Evolutionary conservation across 2,888 invertebrate species (phyloP).

Genomic region (Sussaba pulchella): DNA sequence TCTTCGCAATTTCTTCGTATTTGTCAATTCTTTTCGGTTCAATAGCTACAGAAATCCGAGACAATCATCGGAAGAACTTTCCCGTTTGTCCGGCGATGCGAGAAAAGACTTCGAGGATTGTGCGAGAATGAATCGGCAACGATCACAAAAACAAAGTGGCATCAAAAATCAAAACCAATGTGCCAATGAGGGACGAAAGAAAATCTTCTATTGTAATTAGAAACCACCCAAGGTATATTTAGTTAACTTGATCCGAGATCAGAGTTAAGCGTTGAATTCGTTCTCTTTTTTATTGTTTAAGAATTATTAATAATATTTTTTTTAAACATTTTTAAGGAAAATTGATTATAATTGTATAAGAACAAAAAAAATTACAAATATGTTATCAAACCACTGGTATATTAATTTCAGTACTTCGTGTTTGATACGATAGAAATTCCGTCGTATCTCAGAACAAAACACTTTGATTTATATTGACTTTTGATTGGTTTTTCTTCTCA

Average conservation of each 20-base stretch:
- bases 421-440: background rate
- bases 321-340: too few species aligned
- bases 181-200: too few species aligned
- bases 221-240: too few species aligned
- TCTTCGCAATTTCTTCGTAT: slow-evolving; percentile 14
- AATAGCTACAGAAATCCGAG: slow-evolving; percentile 35
- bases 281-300: too few species aligned
- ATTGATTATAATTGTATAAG: too few species aligned
- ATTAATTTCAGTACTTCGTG: too few species aligned
- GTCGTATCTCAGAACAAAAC: background rate
- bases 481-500: background rate
- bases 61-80: slow-evolving; percentile 46
- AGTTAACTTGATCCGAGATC: too few species aligned
- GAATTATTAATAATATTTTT: too few species aligned
- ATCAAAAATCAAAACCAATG: background rate
- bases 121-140: background rate
- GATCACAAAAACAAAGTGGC: background rate
- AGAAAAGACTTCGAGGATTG: slow-evolving; percentile 2
- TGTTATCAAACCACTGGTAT: too few species aligned
- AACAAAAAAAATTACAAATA: too few species aligned
- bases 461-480: background rate
- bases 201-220: too few species aligned
- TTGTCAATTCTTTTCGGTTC: slow-evolving; percentile 10
- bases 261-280: too few species aligned
- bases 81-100: slow-evolving; percentile 3